phyloP scores from a whole-genome alignment of 2,113 vertebrate species.

The Notechis scutatus region DNA sequence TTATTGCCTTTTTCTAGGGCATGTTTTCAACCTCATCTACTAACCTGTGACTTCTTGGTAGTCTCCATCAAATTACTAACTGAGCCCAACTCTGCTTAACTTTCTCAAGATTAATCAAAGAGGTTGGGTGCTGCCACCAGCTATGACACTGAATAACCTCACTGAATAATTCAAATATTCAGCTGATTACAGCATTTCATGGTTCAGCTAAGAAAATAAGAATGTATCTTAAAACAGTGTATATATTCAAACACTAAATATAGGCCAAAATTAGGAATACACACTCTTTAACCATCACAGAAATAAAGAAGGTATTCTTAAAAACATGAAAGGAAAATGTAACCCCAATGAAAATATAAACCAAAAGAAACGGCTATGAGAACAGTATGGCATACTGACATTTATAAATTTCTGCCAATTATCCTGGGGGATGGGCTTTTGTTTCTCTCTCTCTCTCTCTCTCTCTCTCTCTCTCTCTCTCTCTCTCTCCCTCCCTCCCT shows the following conservation, averaged over 20 bases:
- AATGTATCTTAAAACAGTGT: not conserved
- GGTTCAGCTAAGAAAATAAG: not conserved
- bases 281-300: not conserved
- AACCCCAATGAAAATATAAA: not conserved
- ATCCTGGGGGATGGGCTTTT: not conserved
- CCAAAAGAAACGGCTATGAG: not conserved
- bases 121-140: not conserved
- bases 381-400: not conserved
- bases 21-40: not conserved
- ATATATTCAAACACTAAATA: not conserved
- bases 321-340: conserved; percentile 1
- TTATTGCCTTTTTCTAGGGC: not conserved
- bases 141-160: not conserved
- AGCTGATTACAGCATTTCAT: too few relatives aligned
- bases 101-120: not conserved
- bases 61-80: not conserved
- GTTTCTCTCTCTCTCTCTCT: not conserved
- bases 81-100: not conserved
- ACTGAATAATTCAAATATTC: not conserved
- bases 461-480: too few relatives aligned
- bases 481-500: too few relatives aligned
- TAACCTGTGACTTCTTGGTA: not conserved
- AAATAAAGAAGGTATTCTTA: not conserved
- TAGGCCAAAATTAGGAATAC: not conserved
- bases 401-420: not conserved